Base-by-base conservation (phyloP, 2,888 invertebrate species). In the Glaucopsyche alexis region DNA sequence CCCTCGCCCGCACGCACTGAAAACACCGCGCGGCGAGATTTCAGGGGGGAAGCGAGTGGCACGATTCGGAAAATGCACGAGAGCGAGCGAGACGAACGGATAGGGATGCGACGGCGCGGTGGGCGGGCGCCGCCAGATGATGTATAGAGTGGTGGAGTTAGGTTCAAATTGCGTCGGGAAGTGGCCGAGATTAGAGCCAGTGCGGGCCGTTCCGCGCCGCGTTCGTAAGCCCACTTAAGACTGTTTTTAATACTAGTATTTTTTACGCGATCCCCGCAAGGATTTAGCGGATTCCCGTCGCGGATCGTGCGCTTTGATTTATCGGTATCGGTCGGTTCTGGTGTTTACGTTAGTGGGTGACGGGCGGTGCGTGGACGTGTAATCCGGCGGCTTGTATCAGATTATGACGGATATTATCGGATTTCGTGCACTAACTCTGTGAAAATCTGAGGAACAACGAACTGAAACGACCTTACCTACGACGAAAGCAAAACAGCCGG, bases 111-210 rank as follows among this genome's bases (percentile, higher is more conserved):
- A 79, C 84, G 85, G 85, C 89, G 87, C 90, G 87, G 91, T 93
- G 93, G 94, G 92, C 90, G 91, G 91, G 90, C 87, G 86, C 79
- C 85, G 84, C 84, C 86, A 86, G 94, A 94, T 95, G 95, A 95
- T 95, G 95, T 95, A 95, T 95, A 94, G 95, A 95, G 94, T 94
- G 94, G 94, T 93, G 94, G 95, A 95, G 95, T 95, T 95, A 95
- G 94, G 94, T 92, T 95, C 95, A 95, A 95, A 95, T 95, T 95
- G 95, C 94, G 95, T 90, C 94, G 95, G 95, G 94, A 95, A 95
- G 95, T 95, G 95, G 95, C 94, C 94, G 94, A 95, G 95, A 95
- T 95, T 95, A 95, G 94, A 94, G 94, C 88, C 87, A 87, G 85
- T 94, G 94, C 94, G 94, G 94, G 93, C 94, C 94, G 94, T 94